Evolutionary conservation across 2,113 vertebrate species (phyloP), one percentile per base, ranked within the genome.

Genomic region (Colistium nudipinnis): DNA sequence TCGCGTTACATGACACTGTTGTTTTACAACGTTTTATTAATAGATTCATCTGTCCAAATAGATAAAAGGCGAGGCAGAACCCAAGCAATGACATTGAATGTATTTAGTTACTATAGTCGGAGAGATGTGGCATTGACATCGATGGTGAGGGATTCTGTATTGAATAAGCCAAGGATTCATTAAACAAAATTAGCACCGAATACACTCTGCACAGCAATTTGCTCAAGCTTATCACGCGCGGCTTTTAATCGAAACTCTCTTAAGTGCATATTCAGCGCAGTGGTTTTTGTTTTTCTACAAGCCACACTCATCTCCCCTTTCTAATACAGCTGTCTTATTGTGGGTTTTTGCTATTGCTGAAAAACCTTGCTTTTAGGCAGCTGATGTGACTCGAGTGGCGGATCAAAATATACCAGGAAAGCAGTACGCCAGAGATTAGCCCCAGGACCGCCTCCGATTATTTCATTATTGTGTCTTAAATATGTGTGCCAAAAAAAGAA

Each of bases 391-490:
- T 30, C 0, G 41, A 41, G 2, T 6, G 6, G n/a, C 52, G 19
- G 16, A 43, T 69, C 19, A 47, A 53, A 78, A 65, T 65, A 66
- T 6, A 57, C 25, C 27, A 61, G 33, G 38, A 44, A 47, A 57
- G 41, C 51, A 1, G 0, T 36, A 25, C 25, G 56, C 44, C 20
- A 62, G 28, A 16, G 59, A 74, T 69, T 49, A 57, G 44, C 57
- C 36, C 9, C 7, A 16, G 39, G 57, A 53, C 49, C 28, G 25
- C 47, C 44, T 60, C 66, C 31, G 62, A 61, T 74, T 75, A 49
- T 48, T 74, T 65, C 59, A 62, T 66, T 33, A 71, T 57, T 53
- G 70, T 56, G 9, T 41, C 44, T 64, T 66, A 39, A 71, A 61
- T 53, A 73, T 56, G 9, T 41, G 48, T 64, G 36, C 30, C 54